These are phyloP conservation scores for Drosophila putrida DNA, from an alignment of 2,888 invertebrate species.

Conservation along the genomic window DNA sequence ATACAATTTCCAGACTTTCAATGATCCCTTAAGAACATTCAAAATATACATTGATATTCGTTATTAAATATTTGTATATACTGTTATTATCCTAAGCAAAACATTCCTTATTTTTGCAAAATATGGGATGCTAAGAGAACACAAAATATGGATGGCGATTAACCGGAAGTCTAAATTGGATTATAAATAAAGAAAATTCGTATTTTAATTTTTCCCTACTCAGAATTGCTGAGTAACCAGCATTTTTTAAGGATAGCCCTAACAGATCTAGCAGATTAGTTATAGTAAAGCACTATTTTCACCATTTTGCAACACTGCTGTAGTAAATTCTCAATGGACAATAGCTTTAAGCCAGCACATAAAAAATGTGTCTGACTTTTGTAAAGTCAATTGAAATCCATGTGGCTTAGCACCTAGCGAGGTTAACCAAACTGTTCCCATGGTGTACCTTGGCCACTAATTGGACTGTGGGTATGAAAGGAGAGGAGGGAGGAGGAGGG, in stretches of 20 bases:
- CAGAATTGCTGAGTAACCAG: too few relatives aligned
- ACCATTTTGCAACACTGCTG: not conserved
- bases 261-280: too few relatives aligned
- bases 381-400: slow-evolving; percentile 19
- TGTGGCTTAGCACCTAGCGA: slow-evolving; percentile 16
- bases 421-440: slow-evolving; percentile 9
- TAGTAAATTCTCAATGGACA: not conserved
- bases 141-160: not conserved
- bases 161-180: too few relatives aligned
- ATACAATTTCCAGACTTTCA: too few relatives aligned
- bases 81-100: not conserved
- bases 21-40: too few relatives aligned
- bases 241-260: too few relatives aligned
- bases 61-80: too few relatives aligned
- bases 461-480: slow-evolving; percentile 11
- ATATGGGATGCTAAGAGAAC: not conserved
- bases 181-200: too few relatives aligned
- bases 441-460: slow-evolving; percentile 10
- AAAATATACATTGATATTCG: too few relatives aligned
- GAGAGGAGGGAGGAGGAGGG: not conserved
- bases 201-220: too few relatives aligned
- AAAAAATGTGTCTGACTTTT: slow-evolving; percentile 2
- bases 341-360: not conserved
- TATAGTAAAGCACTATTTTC: not conserved
- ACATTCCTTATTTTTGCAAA: not conserved